Base-by-base conservation (phyloP, 2,797 vertebrate genomes). In the Acanthopagrus latus region DNA sequence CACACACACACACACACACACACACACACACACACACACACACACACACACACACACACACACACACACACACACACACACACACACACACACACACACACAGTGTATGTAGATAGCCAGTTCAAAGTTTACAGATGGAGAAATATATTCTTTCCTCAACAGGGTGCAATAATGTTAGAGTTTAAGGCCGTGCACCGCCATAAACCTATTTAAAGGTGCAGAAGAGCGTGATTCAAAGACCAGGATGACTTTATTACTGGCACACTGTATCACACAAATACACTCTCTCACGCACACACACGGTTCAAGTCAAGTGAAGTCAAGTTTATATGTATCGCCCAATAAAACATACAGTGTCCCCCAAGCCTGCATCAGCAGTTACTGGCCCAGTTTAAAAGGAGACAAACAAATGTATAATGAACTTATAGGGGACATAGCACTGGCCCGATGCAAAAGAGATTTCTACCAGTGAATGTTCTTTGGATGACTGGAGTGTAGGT, bases 51-150 rank as follows among this genome's bases (percentile, higher is more conserved):
- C n/a, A 54, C 71, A 33, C 77, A 43, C 59, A 65, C 60, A 65
- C 64, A 69, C 47, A 51, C 51, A 62, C 74, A 75, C 62, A 68
- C 67, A 58, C 63, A 46, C 67, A 69, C 71, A 47, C 60, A 27
- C 59, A 25, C 74, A 58, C 58, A 69, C 52, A 69, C 67, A 65
- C 60, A 57, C 65, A 78, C 68, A 71, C 70, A 71, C 48, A 66
- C 38, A 23, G 46, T 75, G 23, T 54, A 64, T 55, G 74, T 16
- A 89, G 85, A 86, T 87, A 87, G 72, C 9, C 65, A 43, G 90
- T 88, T 82, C 93, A 94, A 93, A 93, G 93, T 92, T 90, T 88
- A 81, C 60, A 83, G 69, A 82, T 75, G 66, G 44, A 86, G 65
- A 86, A 85, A 89, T 85, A 56, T 69, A 44, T 68, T 63, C 60